Conservation (phyloP, 53 echinoderm and acorn worm genomes). For the Mesocentrotus franciscanus region DNA sequence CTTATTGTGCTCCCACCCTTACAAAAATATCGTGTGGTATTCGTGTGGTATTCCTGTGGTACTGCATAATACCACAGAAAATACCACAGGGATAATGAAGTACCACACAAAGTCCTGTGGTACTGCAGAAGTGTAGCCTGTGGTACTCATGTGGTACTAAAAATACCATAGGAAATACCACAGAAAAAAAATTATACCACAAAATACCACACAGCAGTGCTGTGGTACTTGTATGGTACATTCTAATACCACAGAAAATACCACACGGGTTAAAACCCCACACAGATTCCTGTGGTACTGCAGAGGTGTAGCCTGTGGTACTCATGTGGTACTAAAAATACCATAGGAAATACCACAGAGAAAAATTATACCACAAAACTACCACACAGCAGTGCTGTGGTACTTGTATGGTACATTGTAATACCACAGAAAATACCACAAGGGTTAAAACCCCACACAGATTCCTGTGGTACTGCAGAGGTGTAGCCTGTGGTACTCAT, state of each 20-base stretch:
- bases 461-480: background rate
- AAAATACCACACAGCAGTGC: background rate
- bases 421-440: background rate
- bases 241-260: background rate
- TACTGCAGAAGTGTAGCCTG: background rate
- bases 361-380: background rate
- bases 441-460: background rate
- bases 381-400: background rate
- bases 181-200: background rate
- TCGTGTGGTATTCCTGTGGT: no score
- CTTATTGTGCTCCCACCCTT: no score
- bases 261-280: background rate
- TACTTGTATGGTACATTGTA: background rate
- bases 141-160: background rate
- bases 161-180: background rate
- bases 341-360: slow-evolving; percentile 5
- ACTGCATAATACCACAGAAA: background rate
- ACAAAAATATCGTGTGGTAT: no score
- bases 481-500: background rate
- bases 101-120: background rate
- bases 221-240: background rate
- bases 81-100: background rate
- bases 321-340: background rate
- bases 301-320: slow-evolving; percentile 7
- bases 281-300: background rate